phyloP scores from a whole-genome alignment of 2,113 vertebrate genomes.

The Fregetta grallaria region DNA sequence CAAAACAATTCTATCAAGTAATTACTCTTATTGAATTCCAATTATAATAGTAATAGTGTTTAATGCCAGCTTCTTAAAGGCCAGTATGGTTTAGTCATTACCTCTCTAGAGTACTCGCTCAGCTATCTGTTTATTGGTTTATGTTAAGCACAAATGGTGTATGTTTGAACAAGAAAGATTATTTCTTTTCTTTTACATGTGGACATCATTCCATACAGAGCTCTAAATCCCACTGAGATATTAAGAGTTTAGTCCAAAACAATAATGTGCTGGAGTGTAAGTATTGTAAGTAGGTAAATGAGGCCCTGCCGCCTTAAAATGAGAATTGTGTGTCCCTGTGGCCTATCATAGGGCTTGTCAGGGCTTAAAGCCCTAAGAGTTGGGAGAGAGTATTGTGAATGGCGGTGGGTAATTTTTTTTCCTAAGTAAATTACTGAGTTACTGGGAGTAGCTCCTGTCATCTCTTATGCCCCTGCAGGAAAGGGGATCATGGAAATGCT shows the following conservation, averaged over 20 bases:
- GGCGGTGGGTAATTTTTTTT: fast-evolving
- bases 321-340: fast-evolving
- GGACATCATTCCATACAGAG: background rate
- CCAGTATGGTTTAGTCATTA: background rate
- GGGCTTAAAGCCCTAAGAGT: background rate
- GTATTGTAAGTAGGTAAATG: background rate
- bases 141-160: background rate
- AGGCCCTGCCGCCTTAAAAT: background rate
- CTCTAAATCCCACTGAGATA: background rate
- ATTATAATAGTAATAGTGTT: background rate
- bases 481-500: fast-evolving
- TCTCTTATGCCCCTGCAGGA: no score
- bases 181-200: background rate
- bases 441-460: background rate
- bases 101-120: background rate
- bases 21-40: background rate
- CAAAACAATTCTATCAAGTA: background rate
- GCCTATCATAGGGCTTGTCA: background rate
- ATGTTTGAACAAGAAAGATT: background rate
- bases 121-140: background rate
- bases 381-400: fast-evolving
- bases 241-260: background rate
- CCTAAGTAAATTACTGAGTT: background rate
- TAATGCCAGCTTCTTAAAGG: background rate
- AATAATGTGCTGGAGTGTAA: fast-evolving